Base-by-base conservation (phyloP, 2,797 vertebrate species). In the Sebastes minor region DNA sequence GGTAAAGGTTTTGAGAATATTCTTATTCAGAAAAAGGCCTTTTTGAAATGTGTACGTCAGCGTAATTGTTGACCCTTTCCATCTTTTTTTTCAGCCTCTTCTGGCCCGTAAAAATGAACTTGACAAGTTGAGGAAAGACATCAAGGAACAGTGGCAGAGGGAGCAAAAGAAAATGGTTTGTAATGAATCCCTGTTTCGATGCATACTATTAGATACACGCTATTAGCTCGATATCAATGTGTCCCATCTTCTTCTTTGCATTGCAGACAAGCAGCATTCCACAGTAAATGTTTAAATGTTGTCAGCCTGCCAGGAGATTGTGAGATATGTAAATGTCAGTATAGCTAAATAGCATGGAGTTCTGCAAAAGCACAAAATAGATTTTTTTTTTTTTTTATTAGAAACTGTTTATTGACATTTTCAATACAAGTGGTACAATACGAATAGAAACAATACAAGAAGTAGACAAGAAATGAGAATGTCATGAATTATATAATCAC, bases 81-180 rank as follows among this genome's bases (percentile, higher is more conserved):
- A 13, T 85, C 62, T 84, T 60, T 52, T 76, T 71, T 57, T 46
- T 46, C 84, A 99, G 99, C 99, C 99, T 90, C 97, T 99, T 68
- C 90, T 97, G 74, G 95, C 96, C 18, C 96, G 98, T 82, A 98
- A 98, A 95, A 99, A 94, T 77, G 98, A 99, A 81, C 94, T 99
- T 89, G 98, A 99, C 94, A 98, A 96, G 91, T 95, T 98, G 93
- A 98, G 99, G 88, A 99, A 98, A 94, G 98, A 99, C 80, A 95
- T 99, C 83, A 99, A 99, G 94, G 99, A 99, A 33, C 97, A 98
- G 91, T 99, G 99, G 99, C 98, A 99, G 92, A 95, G 97, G 87
- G 97, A 99, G 88, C 97, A 97, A 92, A 99, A 97, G 92, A 99
- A 99, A 97, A 97, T 98, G 97, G 98, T 99, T 95, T 95, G 97